Base-by-base conservation (phyloP, 2,113 vertebrate species). In the Pyxicephalus adspersus region DNA sequence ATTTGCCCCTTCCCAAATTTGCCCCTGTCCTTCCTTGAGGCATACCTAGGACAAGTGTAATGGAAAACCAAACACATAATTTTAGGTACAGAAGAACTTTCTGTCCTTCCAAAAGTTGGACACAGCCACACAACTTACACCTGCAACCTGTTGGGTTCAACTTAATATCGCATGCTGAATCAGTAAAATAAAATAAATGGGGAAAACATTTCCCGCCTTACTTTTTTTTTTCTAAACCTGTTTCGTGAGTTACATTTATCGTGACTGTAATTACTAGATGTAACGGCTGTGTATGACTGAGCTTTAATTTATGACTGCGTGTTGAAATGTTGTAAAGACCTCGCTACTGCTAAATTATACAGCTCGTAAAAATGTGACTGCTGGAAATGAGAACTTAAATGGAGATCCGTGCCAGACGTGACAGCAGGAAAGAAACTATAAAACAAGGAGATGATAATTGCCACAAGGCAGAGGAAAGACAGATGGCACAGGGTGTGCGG, bases 311-410 rank as follows among this genome's bases (percentile, higher is more conserved):
- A 71, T 63, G 19, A 72, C 23, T 19, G 57, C 51, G 67, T 29
- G 77, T 54, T 52, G 58, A 50, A 31, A 72, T 23, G 55, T 71
- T 63, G 38, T 71, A 80, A 72, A 72, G 63, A 71, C 54, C 77
- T 50, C 11, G 3, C 58, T 55, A 29, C 55, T n/a, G 11, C 57
- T 72, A 63, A 80, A 77, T 77, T 77, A 66, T 66, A 66, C 63
- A 55, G 28, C 45, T 22, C 54, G 66, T 77, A 55, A 77, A 76
- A 63, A 29, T 11, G 31, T 16, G 57, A 9, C 67, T 63, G 77
- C 61, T 20, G 23, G 22, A 71, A 72, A 71, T 71, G 61, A 31
- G 26, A 50, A 9, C 34, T 61, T 70, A 51, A 61, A 9, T 23
- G 23, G 51, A 58, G n/a, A 55, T 60, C 67, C 31, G 38, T 63